Evolutionary conservation across 2,113 vertebrate species (phyloP), one percentile per base, ranked within the genome.

Genomic region (Cephalopholis sonnerati): DNA sequence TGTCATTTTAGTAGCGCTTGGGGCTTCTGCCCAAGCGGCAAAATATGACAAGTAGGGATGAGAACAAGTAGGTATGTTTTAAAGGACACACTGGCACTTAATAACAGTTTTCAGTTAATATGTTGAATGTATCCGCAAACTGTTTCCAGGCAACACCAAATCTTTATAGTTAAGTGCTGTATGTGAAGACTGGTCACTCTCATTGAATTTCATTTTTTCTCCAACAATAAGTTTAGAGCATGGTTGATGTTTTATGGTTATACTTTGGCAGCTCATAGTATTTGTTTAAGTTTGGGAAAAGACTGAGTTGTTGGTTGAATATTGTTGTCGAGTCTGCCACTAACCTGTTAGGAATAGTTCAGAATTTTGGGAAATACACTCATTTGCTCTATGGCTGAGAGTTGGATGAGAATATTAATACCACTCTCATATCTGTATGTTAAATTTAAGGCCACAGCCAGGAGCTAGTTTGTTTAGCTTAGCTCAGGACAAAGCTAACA

Each of bases 131-230:
- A 24, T 76, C 27, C 20, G 15, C 16, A 55, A 46, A 70, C 32
- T 22, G 39, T 80, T 29, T 46, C 41, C 72, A 55, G 73, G 32
- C 22, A 61, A 62, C n/a, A 72, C 6, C 27, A 39, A 24, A 36
- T 50, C 25, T 74, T 73, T 8, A 24, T 48, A 22, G 11, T 53
- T 3, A 51, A 39, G 24, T 22, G 64, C n/a, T 48, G 41, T 48
- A 27, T 48, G 12, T 46, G 7, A 3, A 20, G 22, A 74, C 32
- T 5, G 16, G 12, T 63, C 20, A 29, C 11, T 24, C 22, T 51
- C 27, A 59, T 7, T 1, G 0, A 15, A 22, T 27, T n/a, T 41
- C 0, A 6, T 50, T 36, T 58, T 10, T 29, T 54, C 59, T 53
- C 11, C 29, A 39, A 41, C 48, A 20, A 75, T 24, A 2, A 41